Conservation (phyloP, 1,140 invertebrate species). For the Lepidotrigona ventralis region DNA sequence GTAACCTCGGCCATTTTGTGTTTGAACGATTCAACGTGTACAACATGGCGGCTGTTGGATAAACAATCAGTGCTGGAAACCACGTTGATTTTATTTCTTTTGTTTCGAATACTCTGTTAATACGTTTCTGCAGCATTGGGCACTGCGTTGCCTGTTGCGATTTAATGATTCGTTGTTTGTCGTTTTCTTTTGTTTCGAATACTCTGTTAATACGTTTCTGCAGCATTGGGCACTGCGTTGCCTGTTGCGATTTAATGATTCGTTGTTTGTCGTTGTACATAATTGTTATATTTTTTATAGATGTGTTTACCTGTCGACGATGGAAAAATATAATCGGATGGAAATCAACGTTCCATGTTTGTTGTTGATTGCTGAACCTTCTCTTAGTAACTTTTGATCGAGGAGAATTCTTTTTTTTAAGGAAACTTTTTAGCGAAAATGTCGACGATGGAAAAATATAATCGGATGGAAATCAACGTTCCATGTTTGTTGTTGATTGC, state of each 20-base stretch:
- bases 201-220: neutral
- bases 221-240: neutral
- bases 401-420: neutral
- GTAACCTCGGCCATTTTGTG: neutral
- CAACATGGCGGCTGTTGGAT: neutral
- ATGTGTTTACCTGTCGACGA: neutral
- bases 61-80: neutral
- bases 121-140: neutral
- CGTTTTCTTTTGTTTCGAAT: neutral
- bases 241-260: neutral
- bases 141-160: neutral
- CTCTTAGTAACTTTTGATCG: rapidly evolving
- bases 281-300: slow-evolving; percentile 30
- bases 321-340: neutral
- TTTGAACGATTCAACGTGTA: too few species aligned
- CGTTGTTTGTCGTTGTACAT: slow-evolving; percentile 13
- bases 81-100: neutral
- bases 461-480: neutral
- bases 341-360: too few species aligned
- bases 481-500: too few species aligned
- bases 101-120: neutral
- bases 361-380: neutral
- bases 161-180: neutral
- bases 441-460: slow-evolving; percentile 4
- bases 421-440: too few species aligned